phyloP scores from a whole-genome alignment of 2,797 vertebrate species.

The Pseudomugil tenellus region DNA sequence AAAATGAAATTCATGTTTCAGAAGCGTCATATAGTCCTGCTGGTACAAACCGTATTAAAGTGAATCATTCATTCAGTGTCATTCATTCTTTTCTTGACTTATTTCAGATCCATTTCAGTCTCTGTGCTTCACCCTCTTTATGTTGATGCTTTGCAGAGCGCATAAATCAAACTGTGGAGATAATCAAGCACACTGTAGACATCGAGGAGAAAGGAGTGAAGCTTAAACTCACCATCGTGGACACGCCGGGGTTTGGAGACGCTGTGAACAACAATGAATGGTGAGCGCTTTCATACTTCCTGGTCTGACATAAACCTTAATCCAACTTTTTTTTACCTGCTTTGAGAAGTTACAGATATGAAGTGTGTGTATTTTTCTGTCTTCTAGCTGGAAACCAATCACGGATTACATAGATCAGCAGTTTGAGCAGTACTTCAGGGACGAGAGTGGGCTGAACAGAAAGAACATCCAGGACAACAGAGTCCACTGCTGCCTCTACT shows the following conservation, averaged over 20 bases:
- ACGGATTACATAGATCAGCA: constrained; percentile 99
- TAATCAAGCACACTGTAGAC: constrained; percentile 97
- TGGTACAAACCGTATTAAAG: neutral
- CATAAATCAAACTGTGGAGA: constrained; percentile 96
- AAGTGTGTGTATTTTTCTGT: constrained; percentile 55
- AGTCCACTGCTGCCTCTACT: constrained; percentile 99
- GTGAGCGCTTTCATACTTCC: constrained; percentile 78
- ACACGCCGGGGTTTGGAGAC: constrained; percentile 97
- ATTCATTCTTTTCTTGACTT: neutral
- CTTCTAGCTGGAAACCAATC: constrained; percentile 93
- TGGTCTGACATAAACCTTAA: neutral
- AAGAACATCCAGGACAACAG: constrained; percentile 99
- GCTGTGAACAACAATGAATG: constrained; percentile 98
- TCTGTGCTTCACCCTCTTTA: neutral
- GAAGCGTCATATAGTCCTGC: neutral
- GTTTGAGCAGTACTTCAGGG: constrained; percentile 98
- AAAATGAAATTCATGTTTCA: neutral
- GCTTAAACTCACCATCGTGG: constrained; percentile 96
- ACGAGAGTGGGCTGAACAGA: constrained; percentile 96
- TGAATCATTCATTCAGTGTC: neutral
- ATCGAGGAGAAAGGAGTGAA: constrained; percentile 99
- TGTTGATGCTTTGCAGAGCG: constrained; percentile 81
- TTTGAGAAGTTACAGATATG: constrained; percentile 19
- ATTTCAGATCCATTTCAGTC: neutral
- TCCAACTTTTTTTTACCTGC: neutral